phyloP scores from a whole-genome alignment of 1,140 invertebrate genomes.

The Drosophila micromelanica region DNA sequence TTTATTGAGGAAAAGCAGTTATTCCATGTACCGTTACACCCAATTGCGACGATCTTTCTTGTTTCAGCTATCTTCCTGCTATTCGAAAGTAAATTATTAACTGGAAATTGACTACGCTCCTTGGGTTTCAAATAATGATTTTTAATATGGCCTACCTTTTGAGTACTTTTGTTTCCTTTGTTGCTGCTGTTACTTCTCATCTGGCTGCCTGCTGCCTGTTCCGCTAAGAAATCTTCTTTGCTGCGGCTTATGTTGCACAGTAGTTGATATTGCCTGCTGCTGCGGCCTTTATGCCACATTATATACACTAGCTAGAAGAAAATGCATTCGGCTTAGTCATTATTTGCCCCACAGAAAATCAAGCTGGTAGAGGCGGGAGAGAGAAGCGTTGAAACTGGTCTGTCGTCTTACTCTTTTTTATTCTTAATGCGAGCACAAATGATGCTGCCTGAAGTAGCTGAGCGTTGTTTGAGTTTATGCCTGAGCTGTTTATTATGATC shows the following conservation, averaged over 20 bases:
- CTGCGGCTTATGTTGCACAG: slow-evolving; percentile 40
- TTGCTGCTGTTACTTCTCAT: not conserved
- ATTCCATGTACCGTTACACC: no score
- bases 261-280: slow-evolving; percentile 34
- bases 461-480: slow-evolving; percentile 38
- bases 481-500: slow-evolving; percentile 46
- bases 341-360: slow-evolving; percentile 34
- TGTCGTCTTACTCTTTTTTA: slow-evolving; percentile 8
- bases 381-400: slow-evolving; percentile 31
- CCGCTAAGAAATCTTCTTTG: slow-evolving; percentile 23
- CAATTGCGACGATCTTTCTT: no score
- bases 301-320: slow-evolving; percentile 12
- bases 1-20: no score
- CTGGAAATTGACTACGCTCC: slow-evolving; percentile 24
- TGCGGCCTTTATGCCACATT: slow-evolving; percentile 15
- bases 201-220: not conserved
- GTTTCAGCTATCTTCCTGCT: not conserved
- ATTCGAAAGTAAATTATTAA: slow-evolving; percentile 14
- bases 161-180: slow-evolving; percentile 12
- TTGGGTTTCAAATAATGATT: slow-evolving; percentile 27
- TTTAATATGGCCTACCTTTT: slow-evolving; percentile 17
- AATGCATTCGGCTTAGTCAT: slow-evolving; percentile 51
- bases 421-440: slow-evolving; percentile 22
- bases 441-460: slow-evolving; percentile 29
- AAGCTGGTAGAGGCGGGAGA: not conserved